Evolutionary conservation across 1,140 invertebrate species (phyloP).

Genomic region (Bradysia coprophila): DNA sequence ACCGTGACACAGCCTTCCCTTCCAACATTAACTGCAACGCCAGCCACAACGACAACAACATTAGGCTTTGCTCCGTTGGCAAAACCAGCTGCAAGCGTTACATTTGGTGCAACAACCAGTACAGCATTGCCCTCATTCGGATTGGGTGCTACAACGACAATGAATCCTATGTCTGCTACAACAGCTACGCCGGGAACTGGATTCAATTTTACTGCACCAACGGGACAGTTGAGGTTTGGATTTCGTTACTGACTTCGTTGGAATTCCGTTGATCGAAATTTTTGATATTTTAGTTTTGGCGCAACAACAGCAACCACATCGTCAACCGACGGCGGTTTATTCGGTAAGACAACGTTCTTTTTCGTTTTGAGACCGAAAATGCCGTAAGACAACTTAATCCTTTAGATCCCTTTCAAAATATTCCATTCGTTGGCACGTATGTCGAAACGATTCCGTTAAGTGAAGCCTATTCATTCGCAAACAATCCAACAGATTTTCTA

Average conservation of each 20-base stretch:
- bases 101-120: conserved; percentile 10
- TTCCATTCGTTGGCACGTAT: not conserved
- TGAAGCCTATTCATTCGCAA: not conserved
- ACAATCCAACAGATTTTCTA: not conserved
- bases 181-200: conserved; percentile 7
- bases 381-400: not conserved
- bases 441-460: not conserved
- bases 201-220: conserved; percentile 8
- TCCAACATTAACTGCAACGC: not conserved
- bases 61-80: not conserved
- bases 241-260: conserved; percentile 12
- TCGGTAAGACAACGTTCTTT: conserved; percentile 2
- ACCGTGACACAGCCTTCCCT: conserved; percentile 1
- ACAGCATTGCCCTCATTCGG: conserved; percentile 4
- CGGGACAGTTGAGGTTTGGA: conserved; percentile 7
- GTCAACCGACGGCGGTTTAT: conserved; percentile 3
- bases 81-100: conserved; percentile 4
- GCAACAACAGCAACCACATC: conserved; percentile 9
- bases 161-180: too few relatives aligned
- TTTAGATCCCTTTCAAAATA: conserved; percentile 3
- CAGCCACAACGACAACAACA: conserved; percentile 4
- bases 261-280: conserved; percentile 10
- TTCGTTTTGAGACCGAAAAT: conserved; percentile 1
- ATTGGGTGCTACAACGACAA: conserved; percentile 8
- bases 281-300: conserved; percentile 15